Evolutionary conservation across 2,888 invertebrate genomes (phyloP).

Genomic region (Philereme vetulata): DNA sequence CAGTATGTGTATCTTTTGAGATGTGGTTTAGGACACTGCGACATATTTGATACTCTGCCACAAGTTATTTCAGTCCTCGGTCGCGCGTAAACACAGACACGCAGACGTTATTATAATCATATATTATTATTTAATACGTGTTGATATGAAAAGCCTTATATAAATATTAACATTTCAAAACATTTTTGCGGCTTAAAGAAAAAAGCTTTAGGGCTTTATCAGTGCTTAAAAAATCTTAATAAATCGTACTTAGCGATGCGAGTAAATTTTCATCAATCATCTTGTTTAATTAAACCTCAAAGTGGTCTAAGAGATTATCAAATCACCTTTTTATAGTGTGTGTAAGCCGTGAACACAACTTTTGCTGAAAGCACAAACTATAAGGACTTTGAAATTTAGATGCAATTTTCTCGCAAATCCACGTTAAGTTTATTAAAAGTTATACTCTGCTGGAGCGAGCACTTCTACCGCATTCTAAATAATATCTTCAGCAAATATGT

Average conservation of each 20-base stretch:
- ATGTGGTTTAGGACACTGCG: slow-evolving; percentile 71
- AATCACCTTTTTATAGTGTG: slow-evolving; percentile 1
- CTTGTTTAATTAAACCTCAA: slow-evolving; percentile 8
- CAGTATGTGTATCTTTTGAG: slow-evolving; percentile 58
- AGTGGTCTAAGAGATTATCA: slow-evolving; percentile 1
- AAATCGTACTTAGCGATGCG: slow-evolving; percentile 8
- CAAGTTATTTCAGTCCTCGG: slow-evolving; percentile 68
- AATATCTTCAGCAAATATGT: neutral
- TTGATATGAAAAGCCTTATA: slow-evolving; percentile 44
- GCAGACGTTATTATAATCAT: slow-evolving; percentile 51
- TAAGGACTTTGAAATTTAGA: slow-evolving; percentile 4
- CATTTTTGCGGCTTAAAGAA: slow-evolving; percentile 14
- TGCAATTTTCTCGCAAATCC: slow-evolving; percentile 9
- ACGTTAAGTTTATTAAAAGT: slow-evolving; percentile 1
- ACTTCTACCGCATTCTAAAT: neutral
- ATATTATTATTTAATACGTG: slow-evolving; percentile 59
- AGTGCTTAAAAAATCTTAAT: slow-evolving; percentile 7
- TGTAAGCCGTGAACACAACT: slow-evolving; percentile 1
- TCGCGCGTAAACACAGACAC: slow-evolving; percentile 71
- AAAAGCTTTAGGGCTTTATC: neutral
- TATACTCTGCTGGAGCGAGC: neutral
- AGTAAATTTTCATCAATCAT: slow-evolving; percentile 20
- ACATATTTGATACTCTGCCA: slow-evolving; percentile 84
- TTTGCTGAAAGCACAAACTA: slow-evolving; percentile 7
- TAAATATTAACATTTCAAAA: slow-evolving; percentile 12